phyloP scores from a whole-genome alignment of 2,888 invertebrate genomes.

The Erebia aethiops region DNA sequence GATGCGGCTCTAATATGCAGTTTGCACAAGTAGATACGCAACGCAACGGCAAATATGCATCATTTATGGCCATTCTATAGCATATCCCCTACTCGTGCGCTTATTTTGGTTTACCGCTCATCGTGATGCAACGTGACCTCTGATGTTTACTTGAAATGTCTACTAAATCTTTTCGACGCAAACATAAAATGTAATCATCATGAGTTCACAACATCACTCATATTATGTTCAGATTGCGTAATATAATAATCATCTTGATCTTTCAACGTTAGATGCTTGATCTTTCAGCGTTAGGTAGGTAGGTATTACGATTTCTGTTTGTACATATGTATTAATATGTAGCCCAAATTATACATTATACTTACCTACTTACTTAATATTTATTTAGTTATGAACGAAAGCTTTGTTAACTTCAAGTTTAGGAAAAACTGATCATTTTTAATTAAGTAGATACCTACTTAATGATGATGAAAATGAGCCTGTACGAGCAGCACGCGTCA shows the following conservation, averaged over 20 bases:
- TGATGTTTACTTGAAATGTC: constrained; percentile 13
- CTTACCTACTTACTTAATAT: neutral
- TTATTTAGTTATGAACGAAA: neutral
- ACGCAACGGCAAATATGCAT: constrained; percentile 22
- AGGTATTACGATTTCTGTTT: neutral
- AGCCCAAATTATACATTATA: neutral
- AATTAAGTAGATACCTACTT: too few species aligned
- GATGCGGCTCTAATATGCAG: constrained; percentile 13
- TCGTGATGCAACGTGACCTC: constrained; percentile 33
- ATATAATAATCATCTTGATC: neutral
- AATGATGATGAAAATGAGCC: too few species aligned
- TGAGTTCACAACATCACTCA: constrained; percentile 18
- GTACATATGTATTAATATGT: too few species aligned
- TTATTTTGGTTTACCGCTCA: constrained; percentile 23
- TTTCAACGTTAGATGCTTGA: neutral
- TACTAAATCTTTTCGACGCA: constrained; percentile 20
- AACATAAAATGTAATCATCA: constrained; percentile 15
- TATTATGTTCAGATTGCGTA: constrained; percentile 14
- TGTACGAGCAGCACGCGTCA: neutral
- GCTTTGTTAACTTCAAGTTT: neutral
- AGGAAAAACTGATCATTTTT: too few species aligned
- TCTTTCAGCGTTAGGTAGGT: neutral
- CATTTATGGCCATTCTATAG: constrained; percentile 23
- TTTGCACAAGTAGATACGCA: constrained; percentile 17
- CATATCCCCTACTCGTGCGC: constrained; percentile 11